These are phyloP conservation scores for Casuarius casuarius DNA, from an alignment of 2,113 vertebrate genomes.

Conservation along the genomic window DNA sequence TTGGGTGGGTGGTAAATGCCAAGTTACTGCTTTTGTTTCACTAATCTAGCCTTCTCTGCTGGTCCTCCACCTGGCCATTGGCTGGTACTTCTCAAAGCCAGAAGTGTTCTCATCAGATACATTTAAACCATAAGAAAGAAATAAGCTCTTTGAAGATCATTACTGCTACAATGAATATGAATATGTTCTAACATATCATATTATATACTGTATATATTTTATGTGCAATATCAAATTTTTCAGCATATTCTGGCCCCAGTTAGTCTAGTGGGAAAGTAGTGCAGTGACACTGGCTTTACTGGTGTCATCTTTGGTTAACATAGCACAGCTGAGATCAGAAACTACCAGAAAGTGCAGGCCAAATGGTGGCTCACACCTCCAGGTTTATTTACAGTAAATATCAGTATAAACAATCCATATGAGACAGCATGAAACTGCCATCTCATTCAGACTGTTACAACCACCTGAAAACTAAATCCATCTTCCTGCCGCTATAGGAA, in stretches of 20 bases:
- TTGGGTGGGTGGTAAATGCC: neutral
- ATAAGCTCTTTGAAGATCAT: neutral
- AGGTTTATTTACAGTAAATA: neutral
- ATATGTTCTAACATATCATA: neutral
- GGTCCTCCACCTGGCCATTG: neutral
- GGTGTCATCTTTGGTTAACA: neutral
- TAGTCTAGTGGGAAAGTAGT: neutral
- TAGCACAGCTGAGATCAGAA: neutral
- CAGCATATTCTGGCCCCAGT: neutral
- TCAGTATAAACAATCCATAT: neutral
- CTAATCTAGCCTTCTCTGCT: neutral
- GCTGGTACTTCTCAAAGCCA: neutral
- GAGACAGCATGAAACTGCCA: neutral
- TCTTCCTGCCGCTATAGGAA: neutral
- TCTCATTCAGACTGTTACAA: neutral
- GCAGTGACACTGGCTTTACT: neutral
- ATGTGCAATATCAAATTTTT: neutral
- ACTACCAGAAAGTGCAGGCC: neutral
- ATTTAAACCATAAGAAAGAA: neutral
- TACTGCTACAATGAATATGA: neutral
- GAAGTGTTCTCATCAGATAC: neutral
- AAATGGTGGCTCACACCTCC: neutral
- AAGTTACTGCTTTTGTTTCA: neutral
- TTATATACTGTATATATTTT: neutral
- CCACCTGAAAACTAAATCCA: neutral